Percentiles rank a stretch among this genome's conserved stretches.
Conservation (phyloP, 92 coral and sea anemone species). For the Montipora capitata region DNA sequence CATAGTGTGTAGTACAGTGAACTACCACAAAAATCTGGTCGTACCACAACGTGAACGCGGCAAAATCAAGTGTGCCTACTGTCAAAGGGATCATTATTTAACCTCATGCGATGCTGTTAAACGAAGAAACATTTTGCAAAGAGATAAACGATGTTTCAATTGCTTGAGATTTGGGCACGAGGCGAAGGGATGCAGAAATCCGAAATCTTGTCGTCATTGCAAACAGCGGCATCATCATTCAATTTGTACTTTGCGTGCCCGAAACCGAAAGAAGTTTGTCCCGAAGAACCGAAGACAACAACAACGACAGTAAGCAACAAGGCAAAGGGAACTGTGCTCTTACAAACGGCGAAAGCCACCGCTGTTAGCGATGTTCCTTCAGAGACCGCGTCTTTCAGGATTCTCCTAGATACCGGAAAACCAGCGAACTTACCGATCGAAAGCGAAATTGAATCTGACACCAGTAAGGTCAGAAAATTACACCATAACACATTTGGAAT, state of each 20-base stretch:
- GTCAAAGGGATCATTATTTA: neutral
- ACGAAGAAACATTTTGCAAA: slow-evolving; percentile 46
- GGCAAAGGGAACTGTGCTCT: slow-evolving; percentile 55
- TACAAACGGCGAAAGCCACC: slow-evolving; percentile 67
- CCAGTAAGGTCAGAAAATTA: slow-evolving; percentile 65
- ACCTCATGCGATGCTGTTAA: slow-evolving; percentile 26
- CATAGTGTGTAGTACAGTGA: no score
- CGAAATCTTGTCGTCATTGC: slow-evolving; percentile 46
- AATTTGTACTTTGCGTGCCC: slow-evolving; percentile 28
- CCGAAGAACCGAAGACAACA: slow-evolving; percentile 32
- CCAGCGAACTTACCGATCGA: slow-evolving; percentile 59
- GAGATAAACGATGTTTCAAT: slow-evolving; percentile 44
- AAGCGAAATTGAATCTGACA: slow-evolving; percentile 40
- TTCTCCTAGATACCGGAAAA: slow-evolving; percentile 70
- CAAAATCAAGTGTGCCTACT: slow-evolving; percentile 35
- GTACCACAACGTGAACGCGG: neutral
- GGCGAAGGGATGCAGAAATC: slow-evolving; percentile 5
- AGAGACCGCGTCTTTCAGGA: slow-evolving; percentile 34
- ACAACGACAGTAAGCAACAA: slow-evolving; percentile 24
- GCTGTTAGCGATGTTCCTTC: slow-evolving; percentile 31
- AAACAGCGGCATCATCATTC: slow-evolving; percentile 55
- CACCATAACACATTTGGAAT: slow-evolving; percentile 68
- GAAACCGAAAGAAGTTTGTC: slow-evolving; percentile 20
- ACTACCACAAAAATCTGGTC: neutral
- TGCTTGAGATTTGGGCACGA: slow-evolving; percentile 39